Base-by-base conservation (phyloP, 2,888 invertebrate genomes). In the Criorhina ranunculi region DNA sequence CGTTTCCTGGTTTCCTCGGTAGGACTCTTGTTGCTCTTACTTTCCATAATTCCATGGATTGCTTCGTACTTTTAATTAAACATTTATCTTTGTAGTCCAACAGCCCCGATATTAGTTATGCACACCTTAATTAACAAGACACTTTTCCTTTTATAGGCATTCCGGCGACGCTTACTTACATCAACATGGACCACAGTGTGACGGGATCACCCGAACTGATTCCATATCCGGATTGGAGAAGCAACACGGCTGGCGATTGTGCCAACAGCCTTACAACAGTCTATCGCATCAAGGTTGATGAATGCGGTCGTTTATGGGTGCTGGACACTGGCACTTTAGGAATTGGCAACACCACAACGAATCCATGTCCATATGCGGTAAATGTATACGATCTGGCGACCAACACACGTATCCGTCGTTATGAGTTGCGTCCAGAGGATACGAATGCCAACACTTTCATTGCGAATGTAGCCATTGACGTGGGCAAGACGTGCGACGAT, bases 391-490 rank as follows among this genome's bases (percentile, higher is more conserved):
- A 97, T 90, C 92, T 97, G 87, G 93, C 93, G 77, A 96, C 96
- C 0, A 95, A 96, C 88, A 93, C 93, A 57, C 92, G 95, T 35
- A 93, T 97, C 69, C 93, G 96, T 33, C 93, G 93, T 88, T 96
- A 96, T 88, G 94, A 93, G 69, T 93, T 96, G 86, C 93, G 94
- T 15, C 92, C 94, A 0, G 95, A 95, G 82, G 96, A 96, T 88
- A 96, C 95, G 17, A 95, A 96, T 86, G 91, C 94, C 66, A 94
- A 95, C 46, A 96, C 96, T 0, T 96, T 96, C 90, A 96, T 97
- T 83, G 96, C 96, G n/a, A 97, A 96, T 89, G 96, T 96, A 75
- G 96, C 95, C n/a, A 94, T 96, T 1, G 97, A 97, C 89, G 93
- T 96, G 86, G 96, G 96, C 33, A 93, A 93, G 87, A 93, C 93